Percentiles rank a stretch among this genome's conserved stretches.
Conservation (phyloP, 2,888 invertebrate species). For the Spodoptera exigua region DNA sequence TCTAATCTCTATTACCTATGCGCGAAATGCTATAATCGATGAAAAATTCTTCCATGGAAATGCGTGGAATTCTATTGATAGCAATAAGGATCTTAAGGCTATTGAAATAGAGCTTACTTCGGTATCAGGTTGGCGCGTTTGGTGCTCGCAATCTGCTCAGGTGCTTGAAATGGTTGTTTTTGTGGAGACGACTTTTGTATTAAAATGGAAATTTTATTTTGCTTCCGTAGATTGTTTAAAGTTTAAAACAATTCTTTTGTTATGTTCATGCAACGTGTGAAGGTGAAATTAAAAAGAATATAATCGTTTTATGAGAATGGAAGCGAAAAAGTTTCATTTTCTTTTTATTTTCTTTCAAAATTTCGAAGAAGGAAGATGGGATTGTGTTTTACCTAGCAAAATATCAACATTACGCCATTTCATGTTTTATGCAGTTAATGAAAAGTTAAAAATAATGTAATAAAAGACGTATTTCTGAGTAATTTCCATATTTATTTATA, state of each 20-base stretch:
- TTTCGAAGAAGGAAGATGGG: too few relatives aligned
- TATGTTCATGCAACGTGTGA: neutral
- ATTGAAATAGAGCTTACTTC: conserved; percentile 45
- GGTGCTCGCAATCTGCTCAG: conserved; percentile 85
- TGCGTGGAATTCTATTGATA: conserved; percentile 48
- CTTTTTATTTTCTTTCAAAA: neutral
- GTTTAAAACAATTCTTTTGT: conserved; percentile 23
- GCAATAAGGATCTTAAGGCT: conserved; percentile 33
- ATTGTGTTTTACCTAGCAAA: too few relatives aligned
- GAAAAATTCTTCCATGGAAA: conserved; percentile 43
- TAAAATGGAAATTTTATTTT: conserved; percentile 41
- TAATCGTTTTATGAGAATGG: neutral
- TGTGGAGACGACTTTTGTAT: conserved; percentile 70
- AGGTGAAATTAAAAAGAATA: conserved; percentile 4
- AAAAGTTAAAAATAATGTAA: too few relatives aligned
- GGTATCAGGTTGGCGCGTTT: conserved; percentile 67
- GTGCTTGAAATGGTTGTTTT: conserved; percentile 70
- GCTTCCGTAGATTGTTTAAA: conserved; percentile 26
- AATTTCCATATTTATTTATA: too few relatives aligned
- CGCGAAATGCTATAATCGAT: conserved; percentile 55
- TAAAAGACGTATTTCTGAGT: too few relatives aligned
- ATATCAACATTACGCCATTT: too few relatives aligned
- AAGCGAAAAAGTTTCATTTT: neutral
- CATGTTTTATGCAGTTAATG: too few relatives aligned
- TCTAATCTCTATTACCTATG: conserved; percentile 34